Conservation (phyloP, 2,888 invertebrate species). For the Macrosiphum euphorbiae region DNA sequence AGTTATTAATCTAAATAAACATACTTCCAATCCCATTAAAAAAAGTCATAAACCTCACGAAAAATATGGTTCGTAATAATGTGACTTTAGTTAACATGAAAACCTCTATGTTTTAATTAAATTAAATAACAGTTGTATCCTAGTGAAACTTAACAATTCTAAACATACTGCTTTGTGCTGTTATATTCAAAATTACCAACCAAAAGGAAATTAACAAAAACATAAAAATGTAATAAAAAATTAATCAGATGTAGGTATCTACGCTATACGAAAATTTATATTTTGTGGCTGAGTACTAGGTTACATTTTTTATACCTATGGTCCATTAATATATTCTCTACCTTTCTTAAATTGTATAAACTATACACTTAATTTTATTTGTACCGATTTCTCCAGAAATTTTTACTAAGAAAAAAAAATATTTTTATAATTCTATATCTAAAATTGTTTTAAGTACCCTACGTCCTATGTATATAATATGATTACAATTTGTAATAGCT, state of each 20-base stretch:
- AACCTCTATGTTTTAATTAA: slow-evolving; percentile 26
- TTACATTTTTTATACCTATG: neutral
- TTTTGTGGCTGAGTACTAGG: neutral
- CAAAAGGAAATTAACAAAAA: slow-evolving; percentile 36
- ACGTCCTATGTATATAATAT: neutral
- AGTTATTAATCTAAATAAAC: slow-evolving; percentile 15
- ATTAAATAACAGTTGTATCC: neutral
- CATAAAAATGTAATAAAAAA: slow-evolving; percentile 31
- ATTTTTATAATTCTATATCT: neutral
- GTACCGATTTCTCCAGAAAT: neutral
- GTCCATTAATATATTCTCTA: neutral
- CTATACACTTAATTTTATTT: neutral
- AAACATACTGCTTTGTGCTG: neutral
- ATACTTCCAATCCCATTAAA: slow-evolving; percentile 9
- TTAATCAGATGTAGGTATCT: neutral
- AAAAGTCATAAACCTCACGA: neutral
- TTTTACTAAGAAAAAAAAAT: neutral
- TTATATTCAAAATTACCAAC: neutral
- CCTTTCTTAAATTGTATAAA: neutral
- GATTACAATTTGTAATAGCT: neutral
- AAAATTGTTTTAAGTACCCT: neutral
- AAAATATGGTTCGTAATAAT: neutral
- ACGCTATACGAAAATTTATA: neutral
- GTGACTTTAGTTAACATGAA: slow-evolving; percentile 8
- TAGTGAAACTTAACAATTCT: neutral